These are phyloP conservation scores for Laterallus jamaicensis DNA, from an alignment of 2,113 vertebrate species.

Conservation along the genomic window DNA sequence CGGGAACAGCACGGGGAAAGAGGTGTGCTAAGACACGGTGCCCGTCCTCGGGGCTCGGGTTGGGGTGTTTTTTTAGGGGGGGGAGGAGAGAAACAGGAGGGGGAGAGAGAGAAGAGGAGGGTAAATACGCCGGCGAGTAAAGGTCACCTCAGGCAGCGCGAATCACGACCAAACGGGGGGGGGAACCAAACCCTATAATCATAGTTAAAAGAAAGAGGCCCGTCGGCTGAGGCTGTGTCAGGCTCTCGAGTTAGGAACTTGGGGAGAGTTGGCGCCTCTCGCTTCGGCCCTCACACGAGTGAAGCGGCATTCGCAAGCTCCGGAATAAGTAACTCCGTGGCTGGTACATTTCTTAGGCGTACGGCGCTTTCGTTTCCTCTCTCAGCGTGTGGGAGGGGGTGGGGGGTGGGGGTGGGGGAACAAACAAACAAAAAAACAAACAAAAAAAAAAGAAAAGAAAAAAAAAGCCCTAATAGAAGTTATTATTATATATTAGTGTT, in stretches of 20 bases:
- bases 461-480: background rate
- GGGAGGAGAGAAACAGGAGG: background rate
- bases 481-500: constrained; percentile 11
- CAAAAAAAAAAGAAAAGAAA: background rate
- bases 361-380: background rate
- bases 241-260: constrained; percentile 1
- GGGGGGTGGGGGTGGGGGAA: no score
- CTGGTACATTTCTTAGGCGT: constrained; percentile 42
- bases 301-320: constrained; percentile 15
- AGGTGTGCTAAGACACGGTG: constrained; percentile 90
- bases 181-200: background rate
- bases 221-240: constrained; percentile 45
- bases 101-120: background rate
- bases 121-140: background rate
- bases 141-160: constrained; percentile 72
- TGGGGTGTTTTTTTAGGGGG: background rate
- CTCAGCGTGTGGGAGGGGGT: background rate
- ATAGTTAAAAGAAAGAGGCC: constrained; percentile 52
- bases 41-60: background rate
- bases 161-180: constrained; percentile 87
- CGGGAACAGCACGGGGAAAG: constrained; percentile 90
- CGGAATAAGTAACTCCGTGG: constrained; percentile 49
- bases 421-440: no score
- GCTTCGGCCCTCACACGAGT: constrained; percentile 14
- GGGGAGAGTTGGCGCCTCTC: background rate